phyloP scores from a whole-genome alignment of 2,113 vertebrate species.

The Cyprinodon brontotheroides region DNA sequence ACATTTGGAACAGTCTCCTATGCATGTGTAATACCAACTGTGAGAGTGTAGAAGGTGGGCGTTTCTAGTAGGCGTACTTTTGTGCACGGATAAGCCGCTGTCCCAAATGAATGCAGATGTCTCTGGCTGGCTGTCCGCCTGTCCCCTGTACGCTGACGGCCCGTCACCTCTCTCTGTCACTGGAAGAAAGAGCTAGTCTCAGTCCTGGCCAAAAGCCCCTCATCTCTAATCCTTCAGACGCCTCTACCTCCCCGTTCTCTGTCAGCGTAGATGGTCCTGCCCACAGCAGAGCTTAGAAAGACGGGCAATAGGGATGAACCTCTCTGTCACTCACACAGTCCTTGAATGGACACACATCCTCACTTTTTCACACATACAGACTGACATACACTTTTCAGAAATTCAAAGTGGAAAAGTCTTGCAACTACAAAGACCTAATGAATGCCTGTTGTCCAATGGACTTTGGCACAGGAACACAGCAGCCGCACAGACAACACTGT shows the following conservation, averaged over 20 bases:
- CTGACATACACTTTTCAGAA: slow-evolving; percentile 39
- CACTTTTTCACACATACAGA: slow-evolving; percentile 61
- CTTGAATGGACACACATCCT: slow-evolving; percentile 72
- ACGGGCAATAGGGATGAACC: slow-evolving; percentile 72
- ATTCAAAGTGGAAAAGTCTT: slow-evolving; percentile 62
- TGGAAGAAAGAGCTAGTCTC: slow-evolving; percentile 74
- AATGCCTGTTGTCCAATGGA: slow-evolving; percentile 61
- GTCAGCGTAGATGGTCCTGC: slow-evolving; percentile 70
- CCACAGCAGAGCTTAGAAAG: slow-evolving; percentile 67
- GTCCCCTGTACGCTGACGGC: slow-evolving; percentile 72
- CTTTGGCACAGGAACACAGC: slow-evolving; percentile 55
- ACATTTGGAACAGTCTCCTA: slow-evolving; percentile 20
- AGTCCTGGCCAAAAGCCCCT: slow-evolving; percentile 65
- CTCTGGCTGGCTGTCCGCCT: slow-evolving; percentile 83
- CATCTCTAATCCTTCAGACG: slow-evolving; percentile 70
- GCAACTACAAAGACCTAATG: slow-evolving; percentile 44
- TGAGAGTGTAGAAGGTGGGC: slow-evolving; percentile 65
- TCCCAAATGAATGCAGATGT: slow-evolving; percentile 98
- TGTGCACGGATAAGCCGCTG: slow-evolving; percentile 88
- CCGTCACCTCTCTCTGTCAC: slow-evolving; percentile 74
- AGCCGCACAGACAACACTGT: slow-evolving; percentile 53
- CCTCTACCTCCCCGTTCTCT: slow-evolving; percentile 68
- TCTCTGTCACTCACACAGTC: slow-evolving; percentile 73
- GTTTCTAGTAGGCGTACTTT: slow-evolving; percentile 86
- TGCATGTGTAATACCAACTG: slow-evolving; percentile 47